These are phyloP conservation scores for Scarus forsteni DNA, from an alignment of 2,797 vertebrate species.

Conservation along the genomic window DNA sequence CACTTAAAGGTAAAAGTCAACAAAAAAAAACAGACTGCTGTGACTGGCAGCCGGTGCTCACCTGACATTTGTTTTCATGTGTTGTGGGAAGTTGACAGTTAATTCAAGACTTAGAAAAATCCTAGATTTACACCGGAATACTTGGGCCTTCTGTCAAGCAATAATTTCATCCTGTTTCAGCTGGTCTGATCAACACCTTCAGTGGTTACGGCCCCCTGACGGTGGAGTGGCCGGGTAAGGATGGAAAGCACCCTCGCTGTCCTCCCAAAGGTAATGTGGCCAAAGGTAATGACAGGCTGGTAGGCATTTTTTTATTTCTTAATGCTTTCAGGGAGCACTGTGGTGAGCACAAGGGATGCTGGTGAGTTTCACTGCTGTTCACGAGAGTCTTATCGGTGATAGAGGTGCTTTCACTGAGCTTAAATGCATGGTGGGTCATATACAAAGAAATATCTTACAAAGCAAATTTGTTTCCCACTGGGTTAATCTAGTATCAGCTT, in stretches of 20 bases:
- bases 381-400: not conserved
- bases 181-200: conserved; percentile 96
- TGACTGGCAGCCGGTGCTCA: too few relatives aligned
- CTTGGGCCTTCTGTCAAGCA: too few relatives aligned
- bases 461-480: too few relatives aligned
- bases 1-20: too few relatives aligned
- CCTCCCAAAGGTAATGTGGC: conserved; percentile 99
- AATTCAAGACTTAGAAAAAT: too few relatives aligned
- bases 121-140: too few relatives aligned
- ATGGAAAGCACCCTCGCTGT: conserved; percentile 99
- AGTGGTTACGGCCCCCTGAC: conserved; percentile 95
- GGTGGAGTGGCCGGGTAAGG: conserved; percentile 99
- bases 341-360: conserved; percentile 62
- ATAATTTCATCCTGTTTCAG: conserved; percentile 70
- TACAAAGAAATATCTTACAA: not conserved
- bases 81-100: too few relatives aligned
- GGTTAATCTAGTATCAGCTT: too few relatives aligned
- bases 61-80: too few relatives aligned
- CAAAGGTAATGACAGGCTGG: conserved; percentile 96
- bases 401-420: not conserved
- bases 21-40: too few relatives aligned
- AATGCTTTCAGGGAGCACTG: conserved; percentile 70
- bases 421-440: conserved; percentile 3
- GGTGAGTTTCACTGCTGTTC: conserved; percentile 44
- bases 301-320: conserved; percentile 83